Conservation (phyloP, 2,113 vertebrate species). For the Onychostoma macrolepis region DNA sequence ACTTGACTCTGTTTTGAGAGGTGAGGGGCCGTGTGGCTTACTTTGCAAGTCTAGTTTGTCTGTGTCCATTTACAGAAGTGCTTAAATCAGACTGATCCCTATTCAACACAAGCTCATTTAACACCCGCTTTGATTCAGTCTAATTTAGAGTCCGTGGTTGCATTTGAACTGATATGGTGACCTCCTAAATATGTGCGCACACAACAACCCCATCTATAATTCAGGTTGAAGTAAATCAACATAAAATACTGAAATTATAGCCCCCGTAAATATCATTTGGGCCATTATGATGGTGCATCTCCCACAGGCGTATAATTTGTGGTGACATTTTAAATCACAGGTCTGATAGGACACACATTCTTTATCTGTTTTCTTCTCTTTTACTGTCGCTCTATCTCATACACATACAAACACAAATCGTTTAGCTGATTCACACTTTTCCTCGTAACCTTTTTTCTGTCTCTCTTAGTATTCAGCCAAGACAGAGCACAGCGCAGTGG, state of each 20-base stretch:
- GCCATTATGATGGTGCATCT: constrained; percentile 26
- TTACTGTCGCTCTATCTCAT: constrained; percentile 12
- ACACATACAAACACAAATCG: constrained; percentile 10
- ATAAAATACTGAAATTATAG: constrained; percentile 36
- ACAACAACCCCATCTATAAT: constrained; percentile 18
- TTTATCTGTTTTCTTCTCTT: constrained; percentile 21
- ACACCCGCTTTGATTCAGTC: constrained; percentile 25
- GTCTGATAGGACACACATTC: constrained; percentile 41
- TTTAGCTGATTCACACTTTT: constrained; percentile 13
- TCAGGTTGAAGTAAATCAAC: constrained; percentile 35
- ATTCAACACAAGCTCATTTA: constrained; percentile 37
- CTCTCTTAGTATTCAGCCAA: neutral
- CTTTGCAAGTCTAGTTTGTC: constrained; percentile 27
- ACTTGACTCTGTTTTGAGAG: constrained; percentile 26
- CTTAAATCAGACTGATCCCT: constrained; percentile 23
- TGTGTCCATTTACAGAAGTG: constrained; percentile 2
- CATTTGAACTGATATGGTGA: constrained; percentile 15
- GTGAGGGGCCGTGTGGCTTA: neutral
- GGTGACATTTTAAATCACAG: constrained; percentile 56
- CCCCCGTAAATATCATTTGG: constrained; percentile 8
- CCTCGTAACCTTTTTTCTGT: neutral
- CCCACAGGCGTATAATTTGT: constrained; percentile 49
- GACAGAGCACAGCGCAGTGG: neutral
- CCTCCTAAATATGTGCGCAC: constrained; percentile 13
- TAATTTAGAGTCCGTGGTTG: neutral